Evolutionary conservation across 2,113 vertebrate genomes (phyloP).

Genomic region (Hypomesus transpacificus): DNA sequence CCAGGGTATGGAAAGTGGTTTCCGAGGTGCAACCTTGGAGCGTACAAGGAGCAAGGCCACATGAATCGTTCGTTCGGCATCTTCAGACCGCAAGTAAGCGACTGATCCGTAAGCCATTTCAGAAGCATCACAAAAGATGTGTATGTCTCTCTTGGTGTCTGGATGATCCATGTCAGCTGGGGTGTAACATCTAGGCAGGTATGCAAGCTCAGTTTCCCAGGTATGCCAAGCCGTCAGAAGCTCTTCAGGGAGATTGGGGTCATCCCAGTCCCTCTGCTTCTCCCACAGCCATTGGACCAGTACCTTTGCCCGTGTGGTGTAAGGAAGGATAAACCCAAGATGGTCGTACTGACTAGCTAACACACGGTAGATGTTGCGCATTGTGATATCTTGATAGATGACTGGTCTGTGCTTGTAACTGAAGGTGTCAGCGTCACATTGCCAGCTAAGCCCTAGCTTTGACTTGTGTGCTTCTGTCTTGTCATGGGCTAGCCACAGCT

Average conservation of each 20-base stretch:
- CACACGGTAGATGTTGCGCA: no score
- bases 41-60: slow-evolving; percentile 6
- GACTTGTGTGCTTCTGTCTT: no score
- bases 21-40: neutral
- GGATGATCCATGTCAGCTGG: neutral
- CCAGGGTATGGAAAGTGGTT: neutral
- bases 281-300: slow-evolving; percentile 5
- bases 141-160: neutral
- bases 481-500: no score
- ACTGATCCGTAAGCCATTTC: slow-evolving; percentile 6
- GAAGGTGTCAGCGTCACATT: no score
- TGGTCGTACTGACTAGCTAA: no score
- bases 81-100: slow-evolving; percentile 8
- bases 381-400: no score
- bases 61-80: neutral
- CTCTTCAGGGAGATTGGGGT: neutral
- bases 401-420: no score
- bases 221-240: neutral
- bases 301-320: neutral
- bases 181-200: neutral
- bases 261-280: slow-evolving; percentile 9
- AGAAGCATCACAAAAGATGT: slow-evolving; percentile 11
- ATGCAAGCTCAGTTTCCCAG: neutral
- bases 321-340: no score
- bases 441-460: no score